Evolutionary conservation across 2,888 invertebrate genomes (phyloP), one percentile per base, ranked within the genome.

Genomic region (Acleris emargana): DNA sequence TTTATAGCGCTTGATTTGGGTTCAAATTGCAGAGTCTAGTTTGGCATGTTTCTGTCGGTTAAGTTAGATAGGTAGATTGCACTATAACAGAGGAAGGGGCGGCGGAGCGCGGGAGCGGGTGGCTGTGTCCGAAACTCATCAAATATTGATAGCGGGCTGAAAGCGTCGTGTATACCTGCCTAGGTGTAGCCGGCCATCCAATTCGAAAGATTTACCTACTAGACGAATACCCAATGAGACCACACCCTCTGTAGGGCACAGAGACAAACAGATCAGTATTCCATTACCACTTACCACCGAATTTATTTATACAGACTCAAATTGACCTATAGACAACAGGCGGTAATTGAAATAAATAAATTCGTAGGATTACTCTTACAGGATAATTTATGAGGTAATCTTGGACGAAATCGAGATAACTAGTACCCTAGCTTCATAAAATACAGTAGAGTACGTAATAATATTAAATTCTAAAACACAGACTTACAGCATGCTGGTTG

Each of bases 91-190:
- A n/a, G 59, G 43, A 38, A 20, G 62, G 58, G 61, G 50, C 20
- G 58, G 16, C 32, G 51, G 45, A 58, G 47, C 49, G 53, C n/a
- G 58, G 70, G 76, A 76, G 69, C 68, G 68, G 58, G 70, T 73
- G 50, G 69, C 75, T 71, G 62, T 78, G 89, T 86, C 88, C 88
- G 86, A 85, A 80, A 76, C 86, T 86, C 88, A 90, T 91, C 87
- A 87, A 91, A 89, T 88, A 91, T 91, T 90, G 86, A 91, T 79
- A 79, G 68, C 67, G 73, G 77, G 77, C 81, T 86, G 82, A 88
- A 86, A 88, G 86, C 87, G 76, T 82, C 76, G 67, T 69, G 69
- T 68, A 64, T 71, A 73, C 69, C 67, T 75, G 66, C 51, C 38
- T 38, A 49, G 16, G 50, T 51, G 55, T 66, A 61, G 80, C 68